These are phyloP conservation scores for Ceratotherium simum DNA, from an alignment of 2,113 vertebrate genomes.

Conservation along the genomic window DNA sequence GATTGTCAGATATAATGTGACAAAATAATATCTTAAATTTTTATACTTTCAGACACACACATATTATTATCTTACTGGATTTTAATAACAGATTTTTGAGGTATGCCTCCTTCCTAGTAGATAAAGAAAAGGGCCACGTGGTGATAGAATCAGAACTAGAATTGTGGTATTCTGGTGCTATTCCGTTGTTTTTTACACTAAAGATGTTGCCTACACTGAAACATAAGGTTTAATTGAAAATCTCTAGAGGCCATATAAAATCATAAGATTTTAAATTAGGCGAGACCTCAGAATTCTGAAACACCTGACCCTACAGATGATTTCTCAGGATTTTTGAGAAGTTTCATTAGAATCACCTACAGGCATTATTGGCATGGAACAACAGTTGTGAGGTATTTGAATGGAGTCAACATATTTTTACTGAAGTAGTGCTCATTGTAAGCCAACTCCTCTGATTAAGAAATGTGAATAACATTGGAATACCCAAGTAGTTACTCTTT, in stretches of 20 bases:
- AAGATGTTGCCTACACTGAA: not conserved
- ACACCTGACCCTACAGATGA: not conserved
- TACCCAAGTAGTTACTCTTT: slow-evolving; percentile 33
- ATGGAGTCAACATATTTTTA: slow-evolving; percentile 15
- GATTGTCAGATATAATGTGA: not conserved
- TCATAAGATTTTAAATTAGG: slow-evolving; percentile 39
- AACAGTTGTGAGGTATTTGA: slow-evolving; percentile 21
- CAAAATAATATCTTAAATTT: slow-evolving; percentile 37
- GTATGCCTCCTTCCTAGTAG: not conserved
- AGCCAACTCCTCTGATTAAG: not conserved
- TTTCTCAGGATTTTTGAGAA: slow-evolving; percentile 13
- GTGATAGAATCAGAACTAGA: not conserved
- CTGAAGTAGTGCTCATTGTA: slow-evolving; percentile 21
- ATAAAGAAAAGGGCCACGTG: slow-evolving; percentile 8
- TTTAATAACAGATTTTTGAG: not conserved
- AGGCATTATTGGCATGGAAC: not conserved
- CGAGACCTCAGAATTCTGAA: slow-evolving; percentile 23
- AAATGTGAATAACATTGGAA: slow-evolving; percentile 5
- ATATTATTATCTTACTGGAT: not conserved
- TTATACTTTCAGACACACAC: not conserved
- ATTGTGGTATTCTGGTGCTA: not conserved
- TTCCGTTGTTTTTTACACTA: not conserved
- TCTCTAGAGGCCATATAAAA: not conserved
- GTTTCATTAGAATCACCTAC: slow-evolving; percentile 29
- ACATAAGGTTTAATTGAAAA: slow-evolving; percentile 43